These are phyloP conservation scores for Gnathonemus longibarbis DNA, from an alignment of 2,113 vertebrate species.

Conservation along the genomic window DNA sequence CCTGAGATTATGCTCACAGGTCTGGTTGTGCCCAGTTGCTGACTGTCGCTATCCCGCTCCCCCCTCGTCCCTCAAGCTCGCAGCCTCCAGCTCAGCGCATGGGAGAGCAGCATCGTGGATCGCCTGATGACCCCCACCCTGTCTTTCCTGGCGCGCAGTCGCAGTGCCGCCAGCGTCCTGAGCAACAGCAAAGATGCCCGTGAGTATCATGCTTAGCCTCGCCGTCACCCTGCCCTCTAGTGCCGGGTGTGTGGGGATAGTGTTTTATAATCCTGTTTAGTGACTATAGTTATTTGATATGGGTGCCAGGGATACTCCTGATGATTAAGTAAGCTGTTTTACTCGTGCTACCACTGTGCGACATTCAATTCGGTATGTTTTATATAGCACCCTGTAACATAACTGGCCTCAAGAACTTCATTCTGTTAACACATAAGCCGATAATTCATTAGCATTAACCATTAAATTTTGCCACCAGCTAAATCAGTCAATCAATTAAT, in stretches of 20 bases:
- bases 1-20: background rate
- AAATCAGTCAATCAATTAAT: background rate
- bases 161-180: slow-evolving; percentile 84
- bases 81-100: slow-evolving; percentile 77
- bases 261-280: background rate
- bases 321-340: background rate
- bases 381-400: background rate
- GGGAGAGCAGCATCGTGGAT: slow-evolving; percentile 97
- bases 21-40: background rate
- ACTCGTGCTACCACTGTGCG: background rate
- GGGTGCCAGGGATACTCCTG: background rate
- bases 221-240: background rate
- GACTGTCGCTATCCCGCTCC: background rate
- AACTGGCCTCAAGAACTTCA: background rate
- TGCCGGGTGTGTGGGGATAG: background rate
- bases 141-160: slow-evolving; percentile 89
- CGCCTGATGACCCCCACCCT: slow-evolving; percentile 93
- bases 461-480: background rate
- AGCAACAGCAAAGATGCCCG: slow-evolving; percentile 75
- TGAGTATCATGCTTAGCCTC: slow-evolving; percentile 52
- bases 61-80: slow-evolving; percentile 60
- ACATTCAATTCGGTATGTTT: background rate
- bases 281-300: background rate
- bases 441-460: background rate
- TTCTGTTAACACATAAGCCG: background rate